A percentile compares a stretch with the other conserved stretches of the same genome.
phyloP scores from a whole-genome alignment of 2,888 invertebrate genomes.

The Empis livida region DNA sequence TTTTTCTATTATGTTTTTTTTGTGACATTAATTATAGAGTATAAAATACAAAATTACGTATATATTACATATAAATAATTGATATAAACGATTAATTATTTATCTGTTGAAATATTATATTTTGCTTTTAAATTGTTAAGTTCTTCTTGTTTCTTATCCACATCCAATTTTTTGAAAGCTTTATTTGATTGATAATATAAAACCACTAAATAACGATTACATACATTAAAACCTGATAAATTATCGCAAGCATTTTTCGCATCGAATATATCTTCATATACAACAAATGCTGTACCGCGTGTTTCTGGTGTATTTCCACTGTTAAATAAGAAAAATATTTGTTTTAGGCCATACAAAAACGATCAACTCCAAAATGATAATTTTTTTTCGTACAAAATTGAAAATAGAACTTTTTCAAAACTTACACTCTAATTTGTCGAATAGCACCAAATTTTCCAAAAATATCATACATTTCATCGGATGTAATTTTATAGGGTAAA shows the following conservation, averaged over 20 bases:
- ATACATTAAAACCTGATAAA: conserved; percentile 96
- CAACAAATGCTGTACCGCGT: conserved; percentile 97
- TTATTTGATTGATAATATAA: conserved; percentile 94
- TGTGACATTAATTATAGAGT: too few species aligned
- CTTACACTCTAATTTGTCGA: conserved; percentile 94
- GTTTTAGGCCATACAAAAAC: too few species aligned
- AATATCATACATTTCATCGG: conserved; percentile 99
- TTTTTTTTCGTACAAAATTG: too few species aligned
- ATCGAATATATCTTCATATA: conserved; percentile 99
- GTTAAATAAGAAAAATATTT: conserved; percentile 25
- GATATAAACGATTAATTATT: neutral
- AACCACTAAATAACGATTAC: conserved; percentile 97
- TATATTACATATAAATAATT: too few species aligned
- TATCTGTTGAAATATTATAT: conserved; percentile 46
- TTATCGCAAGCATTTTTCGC: conserved; percentile 99
- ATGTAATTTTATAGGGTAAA: conserved; percentile 97
- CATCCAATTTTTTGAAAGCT: conserved; percentile 89
- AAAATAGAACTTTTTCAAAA: too few species aligned
- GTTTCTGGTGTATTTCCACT: conserved; percentile 97
- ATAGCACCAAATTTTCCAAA: conserved; percentile 99
- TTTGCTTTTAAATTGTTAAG: conserved; percentile 90
- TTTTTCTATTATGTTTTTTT: too few species aligned
- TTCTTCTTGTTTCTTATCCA: conserved; percentile 92
- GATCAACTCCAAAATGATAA: too few species aligned
- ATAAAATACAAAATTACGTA: too few species aligned